Evolutionary conservation across 2,888 invertebrate genomes (phyloP).

Genomic region (Tetanocera ferruginea): DNA sequence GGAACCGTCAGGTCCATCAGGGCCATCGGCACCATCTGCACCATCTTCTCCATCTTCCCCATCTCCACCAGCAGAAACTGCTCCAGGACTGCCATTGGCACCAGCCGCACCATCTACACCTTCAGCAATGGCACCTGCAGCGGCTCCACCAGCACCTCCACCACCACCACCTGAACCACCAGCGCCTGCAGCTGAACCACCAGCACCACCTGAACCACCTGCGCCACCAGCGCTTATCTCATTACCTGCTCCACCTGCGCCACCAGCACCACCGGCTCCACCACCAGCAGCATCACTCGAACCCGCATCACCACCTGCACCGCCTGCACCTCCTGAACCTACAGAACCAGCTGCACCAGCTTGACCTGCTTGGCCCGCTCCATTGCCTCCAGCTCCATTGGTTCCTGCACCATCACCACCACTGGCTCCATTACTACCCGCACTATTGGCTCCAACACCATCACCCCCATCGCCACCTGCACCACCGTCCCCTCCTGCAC

Average conservation of each 20-base stretch:
- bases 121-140: conserved; percentile 51
- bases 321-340: conserved; percentile 32
- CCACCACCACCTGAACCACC: conserved; percentile 53
- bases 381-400: conserved; percentile 28
- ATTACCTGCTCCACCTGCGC: conserved; percentile 44
- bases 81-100: conserved; percentile 51
- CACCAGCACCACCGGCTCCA: conserved; percentile 40
- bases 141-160: conserved; percentile 53
- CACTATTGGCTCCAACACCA: no score
- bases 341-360: conserved; percentile 21
- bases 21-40: conserved; percentile 57
- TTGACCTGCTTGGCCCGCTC: conserved; percentile 17
- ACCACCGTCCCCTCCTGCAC: conserved; percentile 47
- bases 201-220: conserved; percentile 37
- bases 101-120: conserved; percentile 57
- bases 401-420: background rate
- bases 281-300: conserved; percentile 43
- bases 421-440: background rate
- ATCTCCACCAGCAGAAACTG: conserved; percentile 57
- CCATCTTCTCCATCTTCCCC: conserved; percentile 59
- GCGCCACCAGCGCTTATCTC: conserved; percentile 50
- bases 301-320: conserved; percentile 5
- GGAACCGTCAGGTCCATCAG: conserved; percentile 59
- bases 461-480: conserved; percentile 36
- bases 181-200: background rate